Evolutionary conservation across 2,797 vertebrate genomes (phyloP).

Genomic region (Rhinella marina): DNA sequence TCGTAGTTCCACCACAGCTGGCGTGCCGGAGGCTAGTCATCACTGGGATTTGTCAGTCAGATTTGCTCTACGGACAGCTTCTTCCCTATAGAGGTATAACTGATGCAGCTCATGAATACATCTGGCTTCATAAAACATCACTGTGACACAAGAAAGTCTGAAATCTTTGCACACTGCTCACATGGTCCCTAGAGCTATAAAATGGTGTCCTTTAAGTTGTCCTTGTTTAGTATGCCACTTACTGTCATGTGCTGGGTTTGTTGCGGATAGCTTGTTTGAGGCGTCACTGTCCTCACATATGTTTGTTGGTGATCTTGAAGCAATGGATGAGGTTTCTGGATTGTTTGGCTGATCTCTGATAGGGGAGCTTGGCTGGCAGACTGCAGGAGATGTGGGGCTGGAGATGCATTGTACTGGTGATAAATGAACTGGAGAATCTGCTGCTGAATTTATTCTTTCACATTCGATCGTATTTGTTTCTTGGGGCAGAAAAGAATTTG

Average conservation of each 20-base stretch:
- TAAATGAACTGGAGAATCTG: not conserved
- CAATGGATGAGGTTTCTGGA: not conserved
- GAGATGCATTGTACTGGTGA: not conserved
- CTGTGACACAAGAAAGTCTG: no score
- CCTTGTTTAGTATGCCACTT: not conserved
- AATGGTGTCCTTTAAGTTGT: not conserved
- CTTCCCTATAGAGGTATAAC: not conserved
- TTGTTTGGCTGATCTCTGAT: no score
- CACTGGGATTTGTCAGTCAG: not conserved
- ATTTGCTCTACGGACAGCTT: not conserved
- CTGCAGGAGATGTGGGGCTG: no score
- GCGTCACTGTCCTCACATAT: not conserved
- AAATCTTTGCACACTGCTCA: no score
- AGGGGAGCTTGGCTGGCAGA: not conserved
- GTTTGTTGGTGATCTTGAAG: not conserved
- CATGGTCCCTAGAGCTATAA: no score
- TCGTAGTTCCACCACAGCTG: no score
- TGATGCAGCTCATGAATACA: not conserved
- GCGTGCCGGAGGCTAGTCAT: no score
- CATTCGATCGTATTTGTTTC: not conserved
- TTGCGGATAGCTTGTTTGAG: not conserved
- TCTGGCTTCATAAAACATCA: no score
- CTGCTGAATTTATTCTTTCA: not conserved
- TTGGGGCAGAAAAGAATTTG: not conserved
- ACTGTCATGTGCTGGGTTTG: not conserved